phyloP scores from a whole-genome alignment of 64 coral and sea anemone genomes.

The Pocillopora verrucosa region DNA sequence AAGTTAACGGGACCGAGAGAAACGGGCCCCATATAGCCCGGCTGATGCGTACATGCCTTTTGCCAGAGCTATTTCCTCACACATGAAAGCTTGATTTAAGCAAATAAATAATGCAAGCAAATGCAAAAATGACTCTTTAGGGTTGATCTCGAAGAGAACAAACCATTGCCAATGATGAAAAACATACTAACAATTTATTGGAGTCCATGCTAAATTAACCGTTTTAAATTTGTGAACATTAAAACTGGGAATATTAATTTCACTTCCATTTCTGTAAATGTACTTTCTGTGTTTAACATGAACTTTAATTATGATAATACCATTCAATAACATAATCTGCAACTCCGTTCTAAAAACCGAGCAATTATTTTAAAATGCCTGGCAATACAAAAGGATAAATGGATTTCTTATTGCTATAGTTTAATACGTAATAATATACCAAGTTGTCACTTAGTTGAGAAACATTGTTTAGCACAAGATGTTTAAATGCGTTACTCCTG shows the following conservation, averaged over 20 bases:
- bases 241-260: neutral
- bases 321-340: neutral
- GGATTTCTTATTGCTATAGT: too few species aligned
- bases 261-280: neutral
- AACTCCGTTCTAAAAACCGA: neutral
- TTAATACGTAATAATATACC: neutral
- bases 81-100: slow-evolving; percentile 15
- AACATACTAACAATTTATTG: neutral
- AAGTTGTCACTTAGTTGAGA: neutral
- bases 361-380: too few species aligned
- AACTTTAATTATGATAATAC: neutral
- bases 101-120: slow-evolving; percentile 17
- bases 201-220: neutral
- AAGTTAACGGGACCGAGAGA: too few species aligned
- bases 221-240: neutral
- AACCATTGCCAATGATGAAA: too few species aligned
- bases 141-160: neutral
- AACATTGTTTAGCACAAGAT: neutral
- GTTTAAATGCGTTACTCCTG: neutral
- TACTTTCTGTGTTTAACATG: neutral
- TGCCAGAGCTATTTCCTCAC: slow-evolving; percentile 3
- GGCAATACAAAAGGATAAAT: too few species aligned
- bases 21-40: neutral
- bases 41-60: neutral
- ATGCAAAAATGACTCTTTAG: neutral